phyloP scores from a whole-genome alignment of 2,797 vertebrate species.

The Nyctalus aviator region DNA sequence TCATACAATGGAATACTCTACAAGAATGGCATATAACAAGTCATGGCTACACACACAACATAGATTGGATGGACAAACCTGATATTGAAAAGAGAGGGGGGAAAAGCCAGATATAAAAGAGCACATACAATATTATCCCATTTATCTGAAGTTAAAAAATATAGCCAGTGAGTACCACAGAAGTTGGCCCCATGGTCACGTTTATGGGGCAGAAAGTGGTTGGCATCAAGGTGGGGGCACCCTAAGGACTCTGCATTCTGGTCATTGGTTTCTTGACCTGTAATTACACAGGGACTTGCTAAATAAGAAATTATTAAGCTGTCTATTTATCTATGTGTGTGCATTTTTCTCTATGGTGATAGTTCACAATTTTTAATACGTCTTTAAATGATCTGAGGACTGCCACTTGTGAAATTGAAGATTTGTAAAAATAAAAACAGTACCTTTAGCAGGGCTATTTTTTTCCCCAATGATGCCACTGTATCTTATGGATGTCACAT shows the following conservation, averaged over 20 bases:
- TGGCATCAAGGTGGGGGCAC: background rate
- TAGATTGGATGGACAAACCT: background rate
- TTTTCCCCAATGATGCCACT: background rate
- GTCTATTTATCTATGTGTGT: background rate
- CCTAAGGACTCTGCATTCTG: background rate
- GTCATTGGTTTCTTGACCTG: background rate
- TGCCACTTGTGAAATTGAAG: background rate
- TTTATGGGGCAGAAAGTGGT: background rate
- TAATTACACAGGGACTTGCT: background rate
- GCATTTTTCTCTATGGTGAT: background rate
- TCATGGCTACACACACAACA: background rate
- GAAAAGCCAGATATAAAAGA: background rate
- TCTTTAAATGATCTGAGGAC: background rate
- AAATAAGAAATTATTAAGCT: background rate
- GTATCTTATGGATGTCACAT: background rate
- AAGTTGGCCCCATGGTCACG: background rate
- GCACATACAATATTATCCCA: background rate
- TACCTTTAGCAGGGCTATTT: background rate
- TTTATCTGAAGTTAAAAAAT: background rate
- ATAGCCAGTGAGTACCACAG: background rate
- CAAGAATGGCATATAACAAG: background rate
- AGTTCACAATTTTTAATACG: background rate
- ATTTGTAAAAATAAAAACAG: conserved; percentile 26
- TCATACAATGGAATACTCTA: background rate
- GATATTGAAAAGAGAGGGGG: background rate